Base-by-base conservation (phyloP, 1,140 invertebrate genomes). In the Leptestheria dahalacensis region DNA sequence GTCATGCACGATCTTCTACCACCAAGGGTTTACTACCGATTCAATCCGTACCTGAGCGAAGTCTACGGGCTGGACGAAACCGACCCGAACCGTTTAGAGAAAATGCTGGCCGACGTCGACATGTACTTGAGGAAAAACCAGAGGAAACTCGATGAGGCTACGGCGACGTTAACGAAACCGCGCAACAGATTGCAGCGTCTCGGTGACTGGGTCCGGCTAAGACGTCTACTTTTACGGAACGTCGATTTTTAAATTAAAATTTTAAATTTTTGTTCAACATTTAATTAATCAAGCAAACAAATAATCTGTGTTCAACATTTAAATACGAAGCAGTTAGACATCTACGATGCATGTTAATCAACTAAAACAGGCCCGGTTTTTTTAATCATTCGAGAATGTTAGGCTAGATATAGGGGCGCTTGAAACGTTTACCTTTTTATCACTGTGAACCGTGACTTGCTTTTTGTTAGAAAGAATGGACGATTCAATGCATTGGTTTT, bases 11-110 rank as follows among this genome's bases (percentile, higher is more conserved):
- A 94, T 70, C 71, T 94, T 48, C 72, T 96, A 15, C 84, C 86
- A 15, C 77, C 80, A 1, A 75, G 81, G 21, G 77, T 79, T 20
- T 97, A 97, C 71, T 95, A 81, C 68, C 79, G 92, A 9, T 86
- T 96, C 69, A 95, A 95, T 73, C 92, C 92, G 0, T 90, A 91
- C 65, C 73, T 95, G 33, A 84, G 82, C 51, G 84, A 91, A 68
- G 81, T 86, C 68, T 75, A 90, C 23, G 75, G 78, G 2, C 82
- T 97, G 74, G 87, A 90, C 66, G 91, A 95, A 72, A 87, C 84
- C 46, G 73, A 84, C 63, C 77, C 81, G 2, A 80, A 75, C 15
- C 75, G 75, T 58, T 64, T 77, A 29, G 65, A 71, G 46, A 65
- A 71, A 60, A 64, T 79, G 70, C 67, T 71, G 61, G 65, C 67